Conservation (phyloP, 2,888 invertebrate genomes). For the Caenorhabditis japonica region DNA sequence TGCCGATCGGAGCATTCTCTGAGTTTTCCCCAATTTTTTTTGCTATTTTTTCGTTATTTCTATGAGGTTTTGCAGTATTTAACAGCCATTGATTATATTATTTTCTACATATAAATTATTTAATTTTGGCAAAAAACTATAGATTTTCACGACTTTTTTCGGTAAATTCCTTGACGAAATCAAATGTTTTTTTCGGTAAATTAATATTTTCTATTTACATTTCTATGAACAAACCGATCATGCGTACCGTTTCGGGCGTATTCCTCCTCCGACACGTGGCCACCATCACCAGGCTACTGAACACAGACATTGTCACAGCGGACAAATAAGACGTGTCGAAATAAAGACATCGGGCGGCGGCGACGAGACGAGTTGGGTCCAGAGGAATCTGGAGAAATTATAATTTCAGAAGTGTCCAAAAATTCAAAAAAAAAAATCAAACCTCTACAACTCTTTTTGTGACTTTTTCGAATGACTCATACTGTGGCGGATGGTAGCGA, state of each 20-base stretch:
- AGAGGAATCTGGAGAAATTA: slow-evolving; percentile 30
- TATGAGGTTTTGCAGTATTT: too few relatives aligned
- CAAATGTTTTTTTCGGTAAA: too few relatives aligned
- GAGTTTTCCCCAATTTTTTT: too few relatives aligned
- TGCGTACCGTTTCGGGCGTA: slow-evolving; percentile 59
- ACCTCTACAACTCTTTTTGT: slow-evolving; percentile 27
- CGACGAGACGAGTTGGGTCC: slow-evolving; percentile 40
- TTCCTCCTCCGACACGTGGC: slow-evolving; percentile 57
- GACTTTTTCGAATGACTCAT: slow-evolving; percentile 37
- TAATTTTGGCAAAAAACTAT: too few relatives aligned
- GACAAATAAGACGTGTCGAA: slow-evolving; percentile 64
- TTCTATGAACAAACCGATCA: too few relatives aligned
- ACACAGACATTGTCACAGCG: slow-evolving; percentile 61
- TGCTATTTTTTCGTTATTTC: too few relatives aligned
- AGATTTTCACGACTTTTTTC: too few relatives aligned
- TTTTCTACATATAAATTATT: too few relatives aligned
- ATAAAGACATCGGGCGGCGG: slow-evolving; percentile 60
- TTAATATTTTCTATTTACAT: too few relatives aligned
- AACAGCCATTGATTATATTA: too few relatives aligned
- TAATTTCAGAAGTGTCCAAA: not conserved
- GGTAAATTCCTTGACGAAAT: too few relatives aligned
- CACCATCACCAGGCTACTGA: slow-evolving; percentile 58
- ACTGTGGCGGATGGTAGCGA: slow-evolving; percentile 50
- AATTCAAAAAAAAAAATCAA: not conserved
- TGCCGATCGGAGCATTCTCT: too few relatives aligned